Evolutionary conservation across 2,113 vertebrate genomes (phyloP).

Genomic region (Lipotes vexillifer): DNA sequence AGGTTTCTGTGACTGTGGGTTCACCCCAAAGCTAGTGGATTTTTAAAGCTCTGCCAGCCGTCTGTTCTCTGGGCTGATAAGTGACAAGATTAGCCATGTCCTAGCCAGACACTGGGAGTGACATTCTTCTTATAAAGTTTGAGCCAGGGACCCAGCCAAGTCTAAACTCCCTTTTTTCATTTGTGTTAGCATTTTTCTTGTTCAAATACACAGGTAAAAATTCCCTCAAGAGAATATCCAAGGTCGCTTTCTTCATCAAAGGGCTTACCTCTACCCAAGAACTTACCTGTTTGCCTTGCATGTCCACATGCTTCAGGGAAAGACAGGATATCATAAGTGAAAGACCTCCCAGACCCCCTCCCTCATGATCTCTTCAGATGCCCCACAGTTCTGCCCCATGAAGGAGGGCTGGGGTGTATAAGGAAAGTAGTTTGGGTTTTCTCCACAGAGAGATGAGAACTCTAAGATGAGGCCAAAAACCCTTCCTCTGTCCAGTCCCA

Average conservation of each 20-base stretch:
- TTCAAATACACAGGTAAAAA: not conserved
- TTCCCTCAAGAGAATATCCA: not conserved
- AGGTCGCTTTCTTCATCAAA: not conserved
- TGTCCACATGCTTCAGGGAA: not conserved
- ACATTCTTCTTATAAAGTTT: not conserved
- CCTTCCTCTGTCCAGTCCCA: not conserved
- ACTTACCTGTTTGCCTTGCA: not conserved
- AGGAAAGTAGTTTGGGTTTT: not conserved
- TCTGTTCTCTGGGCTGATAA: not conserved
- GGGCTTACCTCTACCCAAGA: not conserved
- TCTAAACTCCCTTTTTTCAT: not conserved
- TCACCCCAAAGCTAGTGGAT: not conserved
- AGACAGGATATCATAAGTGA: not conserved
- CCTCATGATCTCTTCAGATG: not conserved
- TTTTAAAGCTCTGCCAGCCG: not conserved
- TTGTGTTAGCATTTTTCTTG: not conserved
- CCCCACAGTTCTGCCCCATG: not conserved
- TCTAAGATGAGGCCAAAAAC: not conserved
- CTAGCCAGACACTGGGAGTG: not conserved
- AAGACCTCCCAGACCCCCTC: not conserved
- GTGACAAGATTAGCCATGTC: not conserved
- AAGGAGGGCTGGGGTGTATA: not conserved
- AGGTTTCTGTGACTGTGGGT: not conserved
- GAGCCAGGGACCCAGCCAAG: not conserved
- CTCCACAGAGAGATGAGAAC: not conserved